These are phyloP conservation scores for Contarinia nasturtii DNA, from an alignment of 1,140 invertebrate genomes.

Conservation along the genomic window DNA sequence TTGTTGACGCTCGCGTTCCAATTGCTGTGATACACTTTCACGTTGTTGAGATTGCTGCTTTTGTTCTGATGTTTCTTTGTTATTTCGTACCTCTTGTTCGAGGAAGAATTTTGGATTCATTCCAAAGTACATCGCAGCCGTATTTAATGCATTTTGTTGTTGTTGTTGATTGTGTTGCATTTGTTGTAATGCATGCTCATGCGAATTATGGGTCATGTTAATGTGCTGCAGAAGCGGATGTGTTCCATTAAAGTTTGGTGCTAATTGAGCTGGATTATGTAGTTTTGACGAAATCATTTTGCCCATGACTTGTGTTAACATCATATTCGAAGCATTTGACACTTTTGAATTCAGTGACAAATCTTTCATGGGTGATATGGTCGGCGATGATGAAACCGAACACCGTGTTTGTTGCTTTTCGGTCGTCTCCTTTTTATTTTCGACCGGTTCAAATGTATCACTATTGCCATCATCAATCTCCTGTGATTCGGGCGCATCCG, in stretches of 20 bases:
- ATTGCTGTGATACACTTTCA: conserved; percentile 26
- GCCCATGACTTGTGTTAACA: conserved; percentile 45
- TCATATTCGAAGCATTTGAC: conserved; percentile 29
- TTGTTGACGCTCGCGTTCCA: conserved; percentile 29
- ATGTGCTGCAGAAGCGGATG: conserved; percentile 31
- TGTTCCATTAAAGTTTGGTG: conserved; percentile 31
- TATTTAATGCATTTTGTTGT: conserved; percentile 36
- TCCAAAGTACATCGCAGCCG: conserved; percentile 55
- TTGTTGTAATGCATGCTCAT: conserved; percentile 14
- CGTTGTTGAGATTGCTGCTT: conserved; percentile 31
- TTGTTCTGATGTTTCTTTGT: conserved; percentile 37
- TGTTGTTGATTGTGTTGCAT: conserved; percentile 27
- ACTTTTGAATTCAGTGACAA: conserved; percentile 3
- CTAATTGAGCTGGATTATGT: conserved; percentile 32
- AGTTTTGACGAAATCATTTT: conserved; percentile 47
- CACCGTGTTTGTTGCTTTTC: conserved; percentile 9
- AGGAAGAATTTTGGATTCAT: conserved; percentile 42
- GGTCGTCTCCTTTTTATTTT: conserved; percentile 26
- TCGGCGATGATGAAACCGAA: conserved; percentile 36
- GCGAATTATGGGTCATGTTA: conserved; percentile 24
- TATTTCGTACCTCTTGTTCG: conserved; percentile 53
- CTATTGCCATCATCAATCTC: conserved; percentile 51
- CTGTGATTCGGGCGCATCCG: conserved; percentile 40
- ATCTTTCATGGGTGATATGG: conserved; percentile 26
- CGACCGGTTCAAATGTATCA: conserved; percentile 38